Conservation (phyloP, 1,140 invertebrate genomes). For the Lordiphosa collinella region DNA sequence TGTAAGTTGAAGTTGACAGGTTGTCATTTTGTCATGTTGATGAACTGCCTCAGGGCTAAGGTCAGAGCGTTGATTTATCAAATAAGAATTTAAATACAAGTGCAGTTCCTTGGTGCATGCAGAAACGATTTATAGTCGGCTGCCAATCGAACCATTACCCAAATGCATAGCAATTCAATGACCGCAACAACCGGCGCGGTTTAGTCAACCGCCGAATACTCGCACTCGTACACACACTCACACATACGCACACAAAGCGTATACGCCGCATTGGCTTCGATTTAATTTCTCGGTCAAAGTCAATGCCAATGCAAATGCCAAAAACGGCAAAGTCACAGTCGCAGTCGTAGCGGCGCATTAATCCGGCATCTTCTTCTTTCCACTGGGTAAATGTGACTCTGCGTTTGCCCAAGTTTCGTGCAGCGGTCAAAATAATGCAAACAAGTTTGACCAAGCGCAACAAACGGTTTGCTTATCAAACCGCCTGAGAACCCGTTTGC, state of each 20-base stretch:
- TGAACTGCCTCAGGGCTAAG: not conserved
- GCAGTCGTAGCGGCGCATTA: constrained; percentile 16
- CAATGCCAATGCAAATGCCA: constrained; percentile 75
- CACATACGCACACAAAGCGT: constrained; percentile 12
- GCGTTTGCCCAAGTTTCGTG: constrained; percentile 5
- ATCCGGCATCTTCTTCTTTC: constrained; percentile 31
- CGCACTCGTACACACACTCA: constrained; percentile 6
- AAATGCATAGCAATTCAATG: constrained; percentile 7
- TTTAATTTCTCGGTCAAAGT: constrained; percentile 78
- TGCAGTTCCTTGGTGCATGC: constrained; percentile 6
- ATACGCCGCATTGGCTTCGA: constrained; percentile 66
- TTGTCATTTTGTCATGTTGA: not conserved
- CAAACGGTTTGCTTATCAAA: constrained; percentile 40
- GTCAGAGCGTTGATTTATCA: not conserved
- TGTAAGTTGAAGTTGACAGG: constrained; percentile 10
- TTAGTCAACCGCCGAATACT: not conserved
- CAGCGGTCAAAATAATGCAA: constrained; percentile 51
- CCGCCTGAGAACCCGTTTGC: constrained; percentile 55
- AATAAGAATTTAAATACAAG: not conserved
- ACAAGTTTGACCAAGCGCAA: constrained; percentile 38
- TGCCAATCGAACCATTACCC: not conserved
- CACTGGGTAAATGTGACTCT: not conserved
- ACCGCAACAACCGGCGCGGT: constrained; percentile 1
- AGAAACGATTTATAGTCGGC: not conserved
- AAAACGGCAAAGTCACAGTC: constrained; percentile 29